Percentiles rank a stretch among this genome's conserved stretches.
Conservation (phyloP, 2,797 vertebrate genomes). For the Acanthurus tractus region DNA sequence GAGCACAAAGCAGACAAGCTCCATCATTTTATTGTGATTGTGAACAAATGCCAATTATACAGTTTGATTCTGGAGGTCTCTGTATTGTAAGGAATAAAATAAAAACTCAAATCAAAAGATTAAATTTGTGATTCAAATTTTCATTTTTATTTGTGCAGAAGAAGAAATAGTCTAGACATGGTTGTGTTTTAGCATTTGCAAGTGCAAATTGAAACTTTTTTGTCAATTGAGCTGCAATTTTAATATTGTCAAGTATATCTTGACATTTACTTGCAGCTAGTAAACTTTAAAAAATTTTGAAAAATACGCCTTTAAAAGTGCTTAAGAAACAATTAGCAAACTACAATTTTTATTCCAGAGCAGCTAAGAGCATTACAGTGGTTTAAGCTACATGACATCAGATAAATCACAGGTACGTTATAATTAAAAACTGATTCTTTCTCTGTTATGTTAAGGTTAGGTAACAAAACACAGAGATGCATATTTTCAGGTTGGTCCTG, state of each 20-base stretch:
- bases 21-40: conserved; percentile 60
- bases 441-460: background rate
- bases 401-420: conserved; percentile 1
- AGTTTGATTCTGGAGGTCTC: conserved; percentile 1
- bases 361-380: conserved; percentile 1
- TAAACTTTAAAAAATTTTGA: conserved; percentile 28
- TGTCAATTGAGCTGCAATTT: conserved; percentile 35
- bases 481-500: conserved; percentile 7
- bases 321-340: conserved; percentile 24
- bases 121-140: background rate
- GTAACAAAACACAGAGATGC: conserved; percentile 20
- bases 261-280: background rate
- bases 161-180: background rate
- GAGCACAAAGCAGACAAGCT: background rate
- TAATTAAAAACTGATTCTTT: background rate
- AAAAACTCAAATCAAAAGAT: background rate
- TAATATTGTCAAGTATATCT: conserved; percentile 1
- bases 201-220: background rate
- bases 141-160: conserved; percentile 10
- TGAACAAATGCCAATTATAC: conserved; percentile 48
- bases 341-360: conserved; percentile 4
- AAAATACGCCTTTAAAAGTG: conserved; percentile 36
- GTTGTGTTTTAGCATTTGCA: conserved; percentile 1
- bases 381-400: conserved; percentile 12
- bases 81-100: conserved; percentile 10